Base-by-base conservation (phyloP, 1,140 invertebrate species). In the Saccostrea echinata region DNA sequence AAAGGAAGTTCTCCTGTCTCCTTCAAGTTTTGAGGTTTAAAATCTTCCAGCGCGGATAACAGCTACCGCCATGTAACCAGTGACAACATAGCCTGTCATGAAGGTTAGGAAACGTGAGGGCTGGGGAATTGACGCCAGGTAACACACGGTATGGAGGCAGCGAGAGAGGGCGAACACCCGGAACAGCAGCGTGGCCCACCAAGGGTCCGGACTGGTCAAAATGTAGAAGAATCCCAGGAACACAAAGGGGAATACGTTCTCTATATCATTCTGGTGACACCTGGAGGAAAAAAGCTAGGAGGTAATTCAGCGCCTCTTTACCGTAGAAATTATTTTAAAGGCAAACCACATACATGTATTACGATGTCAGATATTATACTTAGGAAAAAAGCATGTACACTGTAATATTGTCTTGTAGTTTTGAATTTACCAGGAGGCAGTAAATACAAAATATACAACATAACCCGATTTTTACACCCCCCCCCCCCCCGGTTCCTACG, bases 241-340 rank as follows among this genome's bases (percentile, higher is more conserved):
- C 12, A 97, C 95, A 94, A 97, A 97, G 9, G 96, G 95, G 13
- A 96, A 92, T 86, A 97, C 95, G 90, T 97, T 97, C 93, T 97
- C 97, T 83, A 97, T 89, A 91, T 97, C 97, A 91, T 97, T 97
- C 84, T 95, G 93, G 92, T 97, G 97, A 21, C 96, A 96, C 90
- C 97, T 96, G 91, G 3, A 94, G 94, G 12, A 16, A 71, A 24
- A n/a, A 85, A 21, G 18, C 35, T 43, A n/a, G n/a, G n/a, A n/a
- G n/a, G n/a, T n/a, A n/a, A n/a, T n/a, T n/a, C n/a, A n/a, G n/a
- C n/a, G n/a, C n/a, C n/a, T n/a, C n/a, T n/a, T n/a, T n/a, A n/a
- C n/a, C n/a, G n/a, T n/a, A n/a, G n/a, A n/a, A n/a, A n/a, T n/a
- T n/a, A n/a, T n/a, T n/a, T n/a, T n/a, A n/a, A n/a, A n/a, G n/a